Evolutionary conservation across 2,113 vertebrate genomes (phyloP).

Genomic region (Chlorodrepanis virens): DNA sequence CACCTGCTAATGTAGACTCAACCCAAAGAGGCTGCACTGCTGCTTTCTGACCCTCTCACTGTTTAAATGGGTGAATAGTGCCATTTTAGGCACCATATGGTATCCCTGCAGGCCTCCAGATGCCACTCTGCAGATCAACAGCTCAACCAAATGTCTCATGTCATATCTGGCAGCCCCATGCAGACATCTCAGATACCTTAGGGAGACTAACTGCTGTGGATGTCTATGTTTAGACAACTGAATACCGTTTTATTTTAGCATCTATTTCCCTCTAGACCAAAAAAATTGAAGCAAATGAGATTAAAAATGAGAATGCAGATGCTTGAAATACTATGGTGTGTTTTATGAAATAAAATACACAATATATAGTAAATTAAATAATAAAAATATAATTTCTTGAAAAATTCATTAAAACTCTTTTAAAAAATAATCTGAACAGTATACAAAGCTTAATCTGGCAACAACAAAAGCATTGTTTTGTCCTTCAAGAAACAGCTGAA

Average conservation of each 20-base stretch:
- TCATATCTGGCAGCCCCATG: background rate
- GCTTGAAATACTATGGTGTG: background rate
- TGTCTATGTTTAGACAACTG: background rate
- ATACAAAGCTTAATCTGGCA: background rate
- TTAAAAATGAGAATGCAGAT: background rate
- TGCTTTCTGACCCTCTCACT: background rate
- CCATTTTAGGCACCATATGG: slow-evolving; percentile 58
- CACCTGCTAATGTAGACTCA: background rate
- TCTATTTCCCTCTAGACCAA: background rate
- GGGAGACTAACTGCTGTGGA: background rate
- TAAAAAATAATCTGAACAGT: background rate
- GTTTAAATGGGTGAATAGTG: slow-evolving; percentile 25
- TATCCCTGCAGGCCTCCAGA: slow-evolving; percentile 45
- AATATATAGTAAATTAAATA: background rate
- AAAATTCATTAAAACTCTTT: background rate
- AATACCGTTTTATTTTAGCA: background rate
- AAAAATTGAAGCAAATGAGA: background rate
- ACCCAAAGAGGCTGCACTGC: background rate
- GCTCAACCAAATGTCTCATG: slow-evolving; percentile 35
- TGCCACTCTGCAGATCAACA: slow-evolving; percentile 46
- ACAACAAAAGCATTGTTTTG: background rate
- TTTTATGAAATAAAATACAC: background rate
- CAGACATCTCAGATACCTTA: slow-evolving; percentile 2
- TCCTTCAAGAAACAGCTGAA: background rate
- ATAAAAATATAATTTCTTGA: background rate